phyloP scores from a whole-genome alignment of 2,113 vertebrate species.

The Oncorhynchus clarkii region DNA sequence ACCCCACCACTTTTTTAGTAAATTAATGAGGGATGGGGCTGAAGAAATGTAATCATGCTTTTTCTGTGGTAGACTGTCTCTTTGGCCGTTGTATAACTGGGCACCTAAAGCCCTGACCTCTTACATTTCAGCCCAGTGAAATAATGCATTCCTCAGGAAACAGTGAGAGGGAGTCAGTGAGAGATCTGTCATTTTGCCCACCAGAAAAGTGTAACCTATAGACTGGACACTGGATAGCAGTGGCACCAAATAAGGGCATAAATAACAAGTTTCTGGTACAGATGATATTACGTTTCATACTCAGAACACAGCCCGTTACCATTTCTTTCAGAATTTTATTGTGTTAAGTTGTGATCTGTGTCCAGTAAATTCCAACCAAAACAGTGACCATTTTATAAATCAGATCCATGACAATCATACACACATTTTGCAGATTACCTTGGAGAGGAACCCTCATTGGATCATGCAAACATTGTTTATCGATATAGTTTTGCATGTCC shows the following conservation, averaged over 20 bases:
- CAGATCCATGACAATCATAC: background rate
- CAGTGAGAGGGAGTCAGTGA: constrained; percentile 10
- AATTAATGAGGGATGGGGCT: background rate
- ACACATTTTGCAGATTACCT: background rate
- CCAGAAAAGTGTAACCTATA: background rate
- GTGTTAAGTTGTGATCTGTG: constrained; percentile 41
- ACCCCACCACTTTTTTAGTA: too few relatives aligned
- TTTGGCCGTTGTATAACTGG: background rate
- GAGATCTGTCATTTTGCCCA: background rate
- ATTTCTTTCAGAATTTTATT: constrained; percentile 43
- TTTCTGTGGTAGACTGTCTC: background rate
- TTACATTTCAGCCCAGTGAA: constrained; percentile 13
- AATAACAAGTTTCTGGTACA: background rate
- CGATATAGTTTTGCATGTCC: background rate
- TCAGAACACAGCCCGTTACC: background rate
- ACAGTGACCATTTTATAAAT: background rate
- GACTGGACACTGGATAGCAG: background rate
- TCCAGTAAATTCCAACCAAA: constrained; percentile 27
- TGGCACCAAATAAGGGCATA: background rate
- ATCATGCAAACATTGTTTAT: background rate
- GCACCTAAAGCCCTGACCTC: background rate
- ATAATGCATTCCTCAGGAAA: constrained; percentile 27
- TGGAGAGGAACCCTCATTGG: background rate
- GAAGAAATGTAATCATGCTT: too few relatives aligned
- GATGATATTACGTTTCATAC: background rate